Percentiles rank a stretch among this genome's conserved stretches.
Conservation (phyloP, 2,888 invertebrate genomes). For the Phrixothrix hirtus region DNA sequence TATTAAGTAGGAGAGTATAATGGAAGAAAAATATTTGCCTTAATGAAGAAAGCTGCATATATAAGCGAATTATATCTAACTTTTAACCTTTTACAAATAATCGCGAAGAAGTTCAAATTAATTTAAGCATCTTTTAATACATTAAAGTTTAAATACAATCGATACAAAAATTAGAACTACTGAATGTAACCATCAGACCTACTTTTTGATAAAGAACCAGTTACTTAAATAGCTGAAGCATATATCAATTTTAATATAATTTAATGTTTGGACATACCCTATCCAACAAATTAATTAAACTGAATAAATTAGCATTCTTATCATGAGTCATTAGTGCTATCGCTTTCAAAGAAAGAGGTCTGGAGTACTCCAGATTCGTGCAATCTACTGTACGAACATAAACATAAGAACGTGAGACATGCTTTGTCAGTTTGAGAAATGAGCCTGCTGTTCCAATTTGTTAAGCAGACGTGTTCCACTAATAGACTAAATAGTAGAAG, state of each 20-base stretch:
- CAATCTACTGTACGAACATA: constrained; percentile 45
- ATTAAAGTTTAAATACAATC: too few relatives aligned
- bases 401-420: constrained; percentile 45
- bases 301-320: constrained; percentile 47
- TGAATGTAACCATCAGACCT: too few relatives aligned
- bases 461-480: constrained; percentile 44
- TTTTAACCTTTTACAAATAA: too few relatives aligned
- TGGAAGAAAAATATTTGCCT: too few relatives aligned
- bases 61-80: too few relatives aligned
- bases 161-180: too few relatives aligned
- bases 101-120: too few relatives aligned
- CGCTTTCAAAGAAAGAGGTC: constrained; percentile 40
- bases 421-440: constrained; percentile 48
- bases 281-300: constrained; percentile 50
- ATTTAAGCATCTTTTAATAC: too few relatives aligned
- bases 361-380: constrained; percentile 42
- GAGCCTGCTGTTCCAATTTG: constrained; percentile 43
- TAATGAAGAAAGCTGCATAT: too few relatives aligned
- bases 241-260: neutral
- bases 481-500: constrained; percentile 44
- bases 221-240: too few relatives aligned
- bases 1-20: too few relatives aligned
- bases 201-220: too few relatives aligned
- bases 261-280: constrained; percentile 25
- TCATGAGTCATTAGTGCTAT: constrained; percentile 51